Evolutionary conservation across 2,888 invertebrate species (phyloP), one percentile per base, ranked within the genome.

Genomic region (Pollenia griseotomentosa): DNA sequence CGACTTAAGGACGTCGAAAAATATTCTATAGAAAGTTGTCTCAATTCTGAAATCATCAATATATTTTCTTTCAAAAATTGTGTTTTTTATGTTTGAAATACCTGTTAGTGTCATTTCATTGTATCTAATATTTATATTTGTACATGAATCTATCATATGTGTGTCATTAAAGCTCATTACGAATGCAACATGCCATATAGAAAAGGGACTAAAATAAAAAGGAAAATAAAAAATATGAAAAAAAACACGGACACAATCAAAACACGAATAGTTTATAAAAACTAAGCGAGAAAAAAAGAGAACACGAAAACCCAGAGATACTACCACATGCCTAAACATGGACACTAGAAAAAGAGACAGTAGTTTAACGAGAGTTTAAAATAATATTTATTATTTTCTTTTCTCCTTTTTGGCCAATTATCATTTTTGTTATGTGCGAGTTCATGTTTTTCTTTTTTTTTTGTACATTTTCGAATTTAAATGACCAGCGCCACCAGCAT

Each of bases 151-250:
- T 48, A 53, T 75, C 68, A 42, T 63, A 74, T 79, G 40, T 87
- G 77, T 87, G 84, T 82, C 81, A 84, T 81, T 78, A 68, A 57
- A 68, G 68, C 81, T 82, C 44, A 82, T 87, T 70, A 82, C 55
- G 74, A 84, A 84, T 87, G 84, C 84, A 87, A 84, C 81, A 82
- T 87, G 87, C 81, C 75, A 70, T 73, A 63, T 78, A 16, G 12
- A 59, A 57, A 48, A 74, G 78, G 63, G 33, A 71, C 33, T 55
- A 14, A 59, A 70, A 42, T 44, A 57, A 55, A 51, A 63, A 10
- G 14, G 5, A 16, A 63, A 51, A 12, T 65, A 68, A 63, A 73
- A 53, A 14, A 4, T 40, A 55, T 6, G 61, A 46, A 11, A 11
- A 61, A 40, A 63, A 48, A 59, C 71, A 61, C 44, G 57, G 79